Evolutionary conservation across 2,797 vertebrate species (phyloP), one percentile per base, ranked within the genome.

Genomic region (Numenius phaeopus): DNA sequence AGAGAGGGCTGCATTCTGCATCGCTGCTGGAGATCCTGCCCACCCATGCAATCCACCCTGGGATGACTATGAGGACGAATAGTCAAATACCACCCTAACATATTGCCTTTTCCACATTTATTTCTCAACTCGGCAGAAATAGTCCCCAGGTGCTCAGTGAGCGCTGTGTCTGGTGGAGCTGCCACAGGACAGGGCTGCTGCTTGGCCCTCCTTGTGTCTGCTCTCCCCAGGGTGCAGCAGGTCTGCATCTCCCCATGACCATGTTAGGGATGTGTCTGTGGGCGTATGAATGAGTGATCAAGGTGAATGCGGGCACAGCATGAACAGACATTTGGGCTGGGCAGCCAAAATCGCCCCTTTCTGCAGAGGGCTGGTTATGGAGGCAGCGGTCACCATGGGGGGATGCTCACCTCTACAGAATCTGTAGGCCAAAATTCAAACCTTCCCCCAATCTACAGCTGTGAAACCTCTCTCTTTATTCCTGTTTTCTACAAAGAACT

Each of bases 221-320:
- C 19, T 29, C 11, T 86, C 5, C 18, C 20, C 6, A 1, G 34
- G 0, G 14, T 11, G 46, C 71, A 85, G 55, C 49, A 55, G 34
- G 16, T 62, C 58, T 46, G 24, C n/a, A 50, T 67, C 61, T 49
- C 70, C n/a, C 37, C 66, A 14, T 40, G 37, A 10, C 26, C 6
- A 3, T 40, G 40, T 52, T 44, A 8, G 54, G 15, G 37, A 29
- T 19, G 20, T 37, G 29, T 20, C n/a, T 14, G 65, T 11, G 65
- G 20, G 20, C 6, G 7, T 4, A 2, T 34, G 37, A 67, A 62
- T 0, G 0, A 24, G 34, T 10, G 27, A 32, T 5, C 1, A 3
- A 15, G 20, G 39, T 8, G 32, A 93, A 70, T 2, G 3, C 5
- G 7, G 34, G 34, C 16, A 7, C 64, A 52, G 42, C 1, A 1